Evolutionary conservation across 2,113 vertebrate genomes (phyloP).

Genomic region (Tachuris rubrigastra): DNA sequence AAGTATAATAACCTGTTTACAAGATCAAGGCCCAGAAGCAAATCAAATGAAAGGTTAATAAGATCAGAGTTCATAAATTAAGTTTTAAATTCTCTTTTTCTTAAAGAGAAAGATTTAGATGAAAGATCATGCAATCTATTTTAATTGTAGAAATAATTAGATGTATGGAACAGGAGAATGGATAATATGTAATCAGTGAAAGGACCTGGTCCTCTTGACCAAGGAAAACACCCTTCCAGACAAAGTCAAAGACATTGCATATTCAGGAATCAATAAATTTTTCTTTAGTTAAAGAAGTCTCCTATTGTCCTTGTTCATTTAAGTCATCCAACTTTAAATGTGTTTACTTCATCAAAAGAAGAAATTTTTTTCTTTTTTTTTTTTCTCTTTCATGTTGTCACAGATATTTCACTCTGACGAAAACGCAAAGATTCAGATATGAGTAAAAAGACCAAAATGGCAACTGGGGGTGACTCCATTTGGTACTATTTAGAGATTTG

Average conservation of each 20-base stretch:
- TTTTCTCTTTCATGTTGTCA: neutral
- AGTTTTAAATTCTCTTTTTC: slow-evolving; percentile 43
- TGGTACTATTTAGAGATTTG: slow-evolving; percentile 57
- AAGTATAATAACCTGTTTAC: slow-evolving; percentile 12
- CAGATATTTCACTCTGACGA: neutral
- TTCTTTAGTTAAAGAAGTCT: neutral
- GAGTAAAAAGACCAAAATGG: neutral
- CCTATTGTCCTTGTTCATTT: neutral
- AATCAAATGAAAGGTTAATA: slow-evolving; percentile 50
- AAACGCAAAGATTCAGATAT: neutral
- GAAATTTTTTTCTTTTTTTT: neutral
- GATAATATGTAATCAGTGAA: neutral
- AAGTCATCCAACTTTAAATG: neutral
- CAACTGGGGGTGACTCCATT: neutral
- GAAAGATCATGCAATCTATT: slow-evolving; percentile 18
- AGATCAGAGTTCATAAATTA: slow-evolving; percentile 55
- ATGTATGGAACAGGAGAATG: neutral
- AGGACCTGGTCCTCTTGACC: neutral
- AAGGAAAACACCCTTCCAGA: neutral
- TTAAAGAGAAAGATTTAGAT: slow-evolving; percentile 52
- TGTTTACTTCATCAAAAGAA: neutral
- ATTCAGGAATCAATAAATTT: neutral
- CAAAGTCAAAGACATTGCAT: neutral
- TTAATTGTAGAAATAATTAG: slow-evolving; percentile 37
- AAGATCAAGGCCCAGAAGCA: slow-evolving; percentile 28